phyloP scores from a whole-genome alignment of 2,888 invertebrate genomes.

The Sycophila texana region DNA sequence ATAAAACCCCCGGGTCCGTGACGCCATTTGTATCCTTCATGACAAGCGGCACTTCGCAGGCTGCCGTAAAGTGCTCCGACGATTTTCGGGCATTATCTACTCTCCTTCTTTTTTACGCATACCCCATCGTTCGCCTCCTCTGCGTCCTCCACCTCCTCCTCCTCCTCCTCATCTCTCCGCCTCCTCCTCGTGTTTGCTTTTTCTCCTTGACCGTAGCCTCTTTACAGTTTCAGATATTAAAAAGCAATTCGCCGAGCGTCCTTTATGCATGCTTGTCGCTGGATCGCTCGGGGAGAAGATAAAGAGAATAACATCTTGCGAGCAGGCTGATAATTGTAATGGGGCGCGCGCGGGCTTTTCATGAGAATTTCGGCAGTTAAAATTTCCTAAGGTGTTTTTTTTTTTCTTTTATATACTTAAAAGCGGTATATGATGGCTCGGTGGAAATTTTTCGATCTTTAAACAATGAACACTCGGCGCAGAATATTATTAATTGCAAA shows the following conservation, averaged over 20 bases:
- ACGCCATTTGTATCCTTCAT: constrained; percentile 52
- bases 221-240: constrained; percentile 48
- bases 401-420: no score
- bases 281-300: constrained; percentile 9
- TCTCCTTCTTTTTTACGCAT: constrained; percentile 31
- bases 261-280: constrained; percentile 20
- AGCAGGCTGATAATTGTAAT: background rate
- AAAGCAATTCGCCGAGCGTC: constrained; percentile 40
- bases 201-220: background rate
- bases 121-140: background rate
- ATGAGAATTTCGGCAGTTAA: no score
- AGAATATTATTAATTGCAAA: no score
- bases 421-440: no score
- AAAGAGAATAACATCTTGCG: constrained; percentile 5
- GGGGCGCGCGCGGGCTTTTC: background rate
- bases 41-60: constrained; percentile 52
- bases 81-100: constrained; percentile 51
- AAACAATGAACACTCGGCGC: no score
- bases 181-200: background rate
- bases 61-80: constrained; percentile 43
- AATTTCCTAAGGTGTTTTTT: no score
- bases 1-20: constrained; percentile 21
- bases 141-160: background rate
- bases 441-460: no score
- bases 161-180: background rate